Evolutionary conservation across 2,888 invertebrate genomes (phyloP), one percentile per base, ranked within the genome.

Genomic region (Lymantria monacha): DNA sequence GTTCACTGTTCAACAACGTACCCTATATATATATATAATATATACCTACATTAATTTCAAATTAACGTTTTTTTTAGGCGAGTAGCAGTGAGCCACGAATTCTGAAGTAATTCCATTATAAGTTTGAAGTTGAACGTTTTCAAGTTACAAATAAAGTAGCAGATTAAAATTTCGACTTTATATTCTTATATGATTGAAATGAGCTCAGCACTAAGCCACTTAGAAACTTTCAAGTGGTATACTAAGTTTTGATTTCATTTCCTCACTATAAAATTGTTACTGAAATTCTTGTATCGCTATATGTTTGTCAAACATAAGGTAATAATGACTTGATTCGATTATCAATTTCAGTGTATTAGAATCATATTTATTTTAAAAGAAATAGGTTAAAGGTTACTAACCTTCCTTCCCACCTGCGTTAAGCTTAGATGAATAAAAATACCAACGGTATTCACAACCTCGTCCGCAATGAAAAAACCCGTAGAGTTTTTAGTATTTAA

Each of bases 91-190:
- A 70, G 69, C 61, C 74, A 79, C 83, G 81, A 85, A 86, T 85
- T 85, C 75, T 71, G 79, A 85, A 86, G 82, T 81, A 83, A 85
- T 85, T 85, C 83, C 83, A 88, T 88, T 87, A 85, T 79, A 85
- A 87, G 81, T 87, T 85, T 63, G 58, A 54, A 74, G 79, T 76
- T 70, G 72, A 73, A 79, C 75, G 80, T 81, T 81, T 79, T 72
- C 69, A 69, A 76, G 78, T 79, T 71, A 70, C 79, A 83, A 83
- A 84, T 83, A 81, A 85, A 76, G 71, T 61, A 71, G 64, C 55
- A 49, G 73, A 70, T 76, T 70, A 70, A 76, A 83, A 83, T 76
- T 81, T 82, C 57, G 62, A 56, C 69, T 69, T 71, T 76, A 76
- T 81, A 79, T 79, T 75, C 78, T 85, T 83, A 86, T 83, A 76